Conservation (phyloP, 2,888 invertebrate species). For the Archips crataeganus region DNA sequence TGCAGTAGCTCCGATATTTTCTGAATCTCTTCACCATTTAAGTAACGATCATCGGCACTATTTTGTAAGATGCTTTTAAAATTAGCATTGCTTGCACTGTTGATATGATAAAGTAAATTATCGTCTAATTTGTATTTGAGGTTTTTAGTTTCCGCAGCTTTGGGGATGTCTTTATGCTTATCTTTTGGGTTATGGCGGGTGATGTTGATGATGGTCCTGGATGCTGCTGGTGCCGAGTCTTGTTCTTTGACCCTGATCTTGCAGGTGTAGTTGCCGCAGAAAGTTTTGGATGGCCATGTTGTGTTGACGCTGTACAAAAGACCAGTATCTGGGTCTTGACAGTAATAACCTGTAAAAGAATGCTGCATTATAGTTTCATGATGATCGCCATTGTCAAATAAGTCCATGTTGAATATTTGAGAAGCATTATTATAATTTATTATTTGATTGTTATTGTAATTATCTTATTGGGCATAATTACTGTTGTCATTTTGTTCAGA, state of each 20-base stretch:
- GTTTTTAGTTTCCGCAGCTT: neutral
- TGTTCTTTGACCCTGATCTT: conserved; percentile 62
- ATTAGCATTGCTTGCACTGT: neutral
- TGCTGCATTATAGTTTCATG: neutral
- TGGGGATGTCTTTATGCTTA: neutral
- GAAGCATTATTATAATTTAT: too few relatives aligned
- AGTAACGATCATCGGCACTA: conserved; percentile 61
- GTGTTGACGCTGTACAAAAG: conserved; percentile 68
- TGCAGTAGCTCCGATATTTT: conserved; percentile 67
- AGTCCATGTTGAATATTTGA: too few relatives aligned
- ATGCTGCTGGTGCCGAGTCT: conserved; percentile 50
- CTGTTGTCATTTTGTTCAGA: too few relatives aligned
- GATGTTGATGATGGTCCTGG: conserved; percentile 54
- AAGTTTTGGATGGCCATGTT: conserved; percentile 73
- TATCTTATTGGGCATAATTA: too few relatives aligned
- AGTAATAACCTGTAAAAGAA: conserved; percentile 70
- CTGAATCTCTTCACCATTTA: conserved; percentile 71
- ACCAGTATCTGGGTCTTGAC: conserved; percentile 78
- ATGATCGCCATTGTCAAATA: neutral
- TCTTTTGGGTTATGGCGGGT: neutral
- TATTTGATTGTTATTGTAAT: too few relatives aligned
- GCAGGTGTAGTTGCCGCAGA: conserved; percentile 80
- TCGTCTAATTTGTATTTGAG: neutral
- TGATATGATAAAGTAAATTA: neutral
- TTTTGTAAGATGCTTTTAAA: conserved; percentile 19